A percentile compares a stretch with the other conserved stretches of the same genome.
Evolutionary conservation across 1,140 invertebrate species (phyloP).

Genomic region (Leptinotarsa defecta): DNA sequence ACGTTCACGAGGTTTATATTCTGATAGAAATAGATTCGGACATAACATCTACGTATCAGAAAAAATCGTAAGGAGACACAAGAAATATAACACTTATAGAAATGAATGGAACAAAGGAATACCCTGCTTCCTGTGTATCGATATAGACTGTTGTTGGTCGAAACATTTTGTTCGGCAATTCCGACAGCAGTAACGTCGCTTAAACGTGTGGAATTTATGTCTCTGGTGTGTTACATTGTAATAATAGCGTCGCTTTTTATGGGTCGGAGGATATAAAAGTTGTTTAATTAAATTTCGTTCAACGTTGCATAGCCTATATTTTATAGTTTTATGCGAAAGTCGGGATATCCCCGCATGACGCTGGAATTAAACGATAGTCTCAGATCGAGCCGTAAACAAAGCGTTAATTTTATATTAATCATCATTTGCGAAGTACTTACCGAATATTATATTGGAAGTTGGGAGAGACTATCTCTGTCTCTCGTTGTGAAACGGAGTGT

Average conservation of each 20-base stretch:
- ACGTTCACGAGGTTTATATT: too few species aligned
- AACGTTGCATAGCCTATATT: constrained; percentile 51
- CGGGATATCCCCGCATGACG: constrained; percentile 38
- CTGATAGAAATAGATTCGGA: too few species aligned
- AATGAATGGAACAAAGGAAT: too few species aligned
- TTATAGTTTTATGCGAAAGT: constrained; percentile 49
- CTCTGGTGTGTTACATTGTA: constrained; percentile 51
- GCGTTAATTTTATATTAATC: constrained; percentile 41
- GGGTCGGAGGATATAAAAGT: constrained; percentile 50
- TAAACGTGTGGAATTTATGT: constrained; percentile 48
- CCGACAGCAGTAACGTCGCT: constrained; percentile 11
- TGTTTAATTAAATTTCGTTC: constrained; percentile 54
- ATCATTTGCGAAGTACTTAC: constrained; percentile 19
- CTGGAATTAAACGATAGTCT: constrained; percentile 35
- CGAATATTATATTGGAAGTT: not conserved
- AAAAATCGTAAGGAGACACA: too few species aligned
- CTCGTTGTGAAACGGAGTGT: not conserved
- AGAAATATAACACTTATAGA: too few species aligned
- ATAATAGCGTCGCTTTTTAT: constrained; percentile 51
- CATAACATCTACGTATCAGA: too few species aligned
- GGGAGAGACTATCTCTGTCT: not conserved
- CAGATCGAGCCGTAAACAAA: constrained; percentile 38
- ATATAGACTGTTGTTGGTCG: not conserved
- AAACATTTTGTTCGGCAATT: not conserved
- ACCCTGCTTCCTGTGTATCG: too few species aligned